A percentile compares a stretch with the other conserved stretches of the same genome.
phyloP scores from a whole-genome alignment of 2,113 vertebrate species.

The Gallinago media region DNA sequence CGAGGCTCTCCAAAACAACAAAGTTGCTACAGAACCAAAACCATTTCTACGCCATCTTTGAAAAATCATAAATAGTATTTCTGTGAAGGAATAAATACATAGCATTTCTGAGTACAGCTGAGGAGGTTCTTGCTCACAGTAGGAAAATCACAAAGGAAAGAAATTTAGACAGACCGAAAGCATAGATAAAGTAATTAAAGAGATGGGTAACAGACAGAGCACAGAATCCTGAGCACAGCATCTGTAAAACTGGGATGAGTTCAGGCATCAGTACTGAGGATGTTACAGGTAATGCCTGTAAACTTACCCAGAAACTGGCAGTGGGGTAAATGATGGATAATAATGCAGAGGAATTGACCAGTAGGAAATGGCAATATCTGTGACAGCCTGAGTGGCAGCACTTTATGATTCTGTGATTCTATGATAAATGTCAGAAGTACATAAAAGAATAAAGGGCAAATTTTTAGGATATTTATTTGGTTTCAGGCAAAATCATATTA shows the following conservation, averaged over 20 bases:
- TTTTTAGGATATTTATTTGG: not conserved
- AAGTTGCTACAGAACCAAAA: not conserved
- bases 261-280: not conserved
- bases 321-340: not conserved
- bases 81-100: not conserved
- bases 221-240: not conserved
- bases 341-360: fast-evolving
- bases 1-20: constrained; percentile 22
- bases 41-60: constrained; percentile 25
- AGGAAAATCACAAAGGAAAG: not conserved
- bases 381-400: not conserved
- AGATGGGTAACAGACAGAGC: not conserved
- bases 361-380: not conserved
- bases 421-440: not conserved
- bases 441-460: not conserved
- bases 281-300: not conserved
- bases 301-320: not conserved
- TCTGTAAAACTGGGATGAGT: not conserved
- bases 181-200: not conserved
- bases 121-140: not conserved
- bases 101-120: not conserved
- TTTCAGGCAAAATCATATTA: not conserved
- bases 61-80: constrained; percentile 8
- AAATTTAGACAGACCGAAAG: not conserved
- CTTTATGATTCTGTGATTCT: too few species aligned